Base-by-base conservation (phyloP, 2,113 vertebrate species). In the Alligator mississippiensis region DNA sequence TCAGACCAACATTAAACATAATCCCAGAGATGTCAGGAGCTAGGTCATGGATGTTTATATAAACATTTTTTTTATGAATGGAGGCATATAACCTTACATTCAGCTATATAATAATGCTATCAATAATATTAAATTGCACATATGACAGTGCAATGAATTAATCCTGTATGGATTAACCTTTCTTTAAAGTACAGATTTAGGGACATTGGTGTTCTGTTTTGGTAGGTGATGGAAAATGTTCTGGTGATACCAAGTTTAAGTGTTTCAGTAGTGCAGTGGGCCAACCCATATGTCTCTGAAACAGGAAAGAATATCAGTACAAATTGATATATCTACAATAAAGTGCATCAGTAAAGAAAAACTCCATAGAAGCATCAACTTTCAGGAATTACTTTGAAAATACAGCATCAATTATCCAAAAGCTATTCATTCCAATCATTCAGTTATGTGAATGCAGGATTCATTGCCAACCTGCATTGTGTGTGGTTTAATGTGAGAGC, bases 1-100 rank as follows among this genome's bases (percentile, higher is more conserved):
- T 98, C 94, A n/a, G 91, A 59, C 2, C 60, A 79, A 93, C 95
- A 92, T 96, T 97, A 97, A 95, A 97, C 87, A 88, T 97, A 97
- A 97, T 93, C 91, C 97, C 92, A 87, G 11, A 95, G 94, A 96
- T 97, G 98, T 98, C 98, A 97, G 92, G 94, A 94, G 82, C 88
- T 79, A 97, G 95, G 97, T 90, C 91, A 95, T 1, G 1, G 86
- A 64, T 76, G 72, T 78, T 96, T 82, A 84, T 16, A 15, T 92
- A 86, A 60, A 6, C 0, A 1, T 14, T 2, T 79, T 47, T 88
- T 92, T 81, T 59, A 90, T 72, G 89, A 91, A 88, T 24, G 14
- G 90, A 2, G 22, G 88, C 89, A 85, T 62, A 85, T 84, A 95
- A 85, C 89, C 80, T 66, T 64, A 77, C 80, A 54, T 82, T 58